Evolutionary conservation across 2,888 invertebrate species (phyloP).

Genomic region (Chelonus formosanus): DNA sequence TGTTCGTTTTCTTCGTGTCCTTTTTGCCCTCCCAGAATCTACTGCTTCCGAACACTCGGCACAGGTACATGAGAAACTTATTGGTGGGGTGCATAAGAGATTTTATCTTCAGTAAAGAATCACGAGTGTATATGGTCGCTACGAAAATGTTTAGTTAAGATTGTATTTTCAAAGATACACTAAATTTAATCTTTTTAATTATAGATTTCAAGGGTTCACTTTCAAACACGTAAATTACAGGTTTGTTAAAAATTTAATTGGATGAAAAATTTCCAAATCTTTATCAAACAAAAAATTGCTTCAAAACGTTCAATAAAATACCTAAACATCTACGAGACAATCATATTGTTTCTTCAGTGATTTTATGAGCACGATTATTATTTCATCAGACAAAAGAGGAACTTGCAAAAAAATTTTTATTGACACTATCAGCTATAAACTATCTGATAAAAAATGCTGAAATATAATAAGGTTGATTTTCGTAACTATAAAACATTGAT

Average conservation of each 20-base stretch:
- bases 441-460: no score
- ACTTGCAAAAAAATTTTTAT: no score
- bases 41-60: conserved; percentile 29
- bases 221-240: no score
- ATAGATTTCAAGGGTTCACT: no score
- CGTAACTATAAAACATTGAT: conserved; percentile 9
- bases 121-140: neutral
- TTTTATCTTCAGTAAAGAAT: conserved; percentile 14
- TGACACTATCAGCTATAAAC: conserved; percentile 5
- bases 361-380: conserved; percentile 27
- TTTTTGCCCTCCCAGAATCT: conserved; percentile 30
- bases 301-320: no score
- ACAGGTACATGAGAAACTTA: conserved; percentile 35
- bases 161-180: no score
- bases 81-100: conserved; percentile 31
- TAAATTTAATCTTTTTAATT: no score
- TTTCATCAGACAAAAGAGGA: neutral
- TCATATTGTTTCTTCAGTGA: conserved; percentile 13
- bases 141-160: neutral
- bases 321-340: neutral
- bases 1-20: conserved; percentile 25
- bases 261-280: no score
- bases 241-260: no score
- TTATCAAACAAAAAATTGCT: no score
- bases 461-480: conserved; percentile 7